Base-by-base conservation (phyloP, 1,140 invertebrate species). In the Hyposmocoma kahamanoa region DNA sequence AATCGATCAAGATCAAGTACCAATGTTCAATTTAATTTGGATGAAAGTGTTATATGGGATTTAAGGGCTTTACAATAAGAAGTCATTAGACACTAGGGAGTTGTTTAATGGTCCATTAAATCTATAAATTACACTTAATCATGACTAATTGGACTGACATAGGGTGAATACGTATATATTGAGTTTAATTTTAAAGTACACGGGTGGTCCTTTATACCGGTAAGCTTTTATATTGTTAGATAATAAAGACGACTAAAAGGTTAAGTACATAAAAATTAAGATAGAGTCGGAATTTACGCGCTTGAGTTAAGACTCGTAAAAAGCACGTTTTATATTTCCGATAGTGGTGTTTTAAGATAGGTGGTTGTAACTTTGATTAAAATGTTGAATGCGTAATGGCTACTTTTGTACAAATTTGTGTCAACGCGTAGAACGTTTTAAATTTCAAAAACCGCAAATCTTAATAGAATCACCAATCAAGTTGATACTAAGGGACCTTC, bases 101-200 rank as follows among this genome's bases (percentile, higher is more conserved):
- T 52, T 48, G 57, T 48, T 74, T 75, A 84, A 84, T 79, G 78
- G 76, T 56, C 73, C 75, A 80, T 84, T 69, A 81, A 82, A 83
- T 63, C 63, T 62, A 84, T 82, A 84, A 81, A 84, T 82, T 81
- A 67, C 61, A 74, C 58, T 76, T 80, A 78, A 84, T 84, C 77
- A 78, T 81, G 75, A 81, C 75, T 78, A 82, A 84, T 81, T 83
- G 72, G 60, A 68, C 53, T 74, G 66, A 68, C 61, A 75, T 66
- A 71, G 60, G 65, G 72, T 41, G 55, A 57, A 62, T 45, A 61
- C 52, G 53, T 38, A 22, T 41, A 63, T 62, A 71, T 64, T 60
- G 56, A 61, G 52, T 53, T 56, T 56, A 66, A 53, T 60, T 56
- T 56, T 57, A 59, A 62, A 70, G 59, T 56, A 41, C 42, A 53